A percentile compares a stretch with the other conserved stretches of the same genome.
phyloP scores from a whole-genome alignment of 2,888 invertebrate species.

The Augiades crinisus region DNA sequence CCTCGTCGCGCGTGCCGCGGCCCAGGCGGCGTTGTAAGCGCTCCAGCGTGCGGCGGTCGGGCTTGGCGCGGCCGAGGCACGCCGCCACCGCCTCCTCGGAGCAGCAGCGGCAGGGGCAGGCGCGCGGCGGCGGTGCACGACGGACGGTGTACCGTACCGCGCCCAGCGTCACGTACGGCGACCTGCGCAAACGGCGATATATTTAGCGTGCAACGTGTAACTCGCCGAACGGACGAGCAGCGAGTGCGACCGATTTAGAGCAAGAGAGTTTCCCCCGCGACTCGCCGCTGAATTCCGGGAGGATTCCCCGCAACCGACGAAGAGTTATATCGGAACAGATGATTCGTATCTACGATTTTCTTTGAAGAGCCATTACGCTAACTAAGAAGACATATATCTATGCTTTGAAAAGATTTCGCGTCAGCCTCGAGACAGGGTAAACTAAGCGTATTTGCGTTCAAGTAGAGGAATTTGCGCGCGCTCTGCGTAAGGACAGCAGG shows the following conservation, averaged over 20 bases:
- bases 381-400: conserved; percentile 28
- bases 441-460: conserved; percentile 32
- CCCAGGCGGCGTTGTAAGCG: conserved; percentile 90
- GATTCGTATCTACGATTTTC: conserved; percentile 48
- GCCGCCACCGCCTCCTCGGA: conserved; percentile 79
- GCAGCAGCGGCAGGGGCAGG: conserved; percentile 80
- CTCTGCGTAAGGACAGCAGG: conserved; percentile 44
- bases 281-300: conserved; percentile 70
- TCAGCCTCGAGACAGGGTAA: conserved; percentile 34
- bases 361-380: conserved; percentile 47
- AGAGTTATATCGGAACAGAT: conserved; percentile 62
- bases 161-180: conserved; percentile 84
- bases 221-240: conserved; percentile 66
- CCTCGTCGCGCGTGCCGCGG: conserved; percentile 75
- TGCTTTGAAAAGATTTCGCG: conserved; percentile 29
- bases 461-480: conserved; percentile 35
- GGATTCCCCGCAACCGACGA: conserved; percentile 74
- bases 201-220: conserved; percentile 54
- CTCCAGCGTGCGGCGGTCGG: conserved; percentile 88
- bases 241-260: conserved; percentile 77
- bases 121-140: conserved; percentile 83
- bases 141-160: conserved; percentile 87
- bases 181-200: conserved; percentile 66
- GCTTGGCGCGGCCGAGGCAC: conserved; percentile 76
- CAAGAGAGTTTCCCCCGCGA: conserved; percentile 64